Conservation (phyloP, 2,113 vertebrate genomes). For the Lepus americanus region DNA sequence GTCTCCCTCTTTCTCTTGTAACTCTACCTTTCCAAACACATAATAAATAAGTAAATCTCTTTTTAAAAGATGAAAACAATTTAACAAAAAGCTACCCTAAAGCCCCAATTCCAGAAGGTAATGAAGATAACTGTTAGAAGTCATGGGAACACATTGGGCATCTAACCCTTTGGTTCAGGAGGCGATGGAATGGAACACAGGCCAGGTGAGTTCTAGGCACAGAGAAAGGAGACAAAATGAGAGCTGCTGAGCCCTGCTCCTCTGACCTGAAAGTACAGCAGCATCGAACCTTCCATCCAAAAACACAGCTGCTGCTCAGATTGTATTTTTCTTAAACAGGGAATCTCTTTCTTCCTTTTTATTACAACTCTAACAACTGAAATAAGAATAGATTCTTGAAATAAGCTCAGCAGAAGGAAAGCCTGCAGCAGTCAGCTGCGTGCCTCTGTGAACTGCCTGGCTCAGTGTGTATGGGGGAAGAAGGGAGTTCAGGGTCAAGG, state of each 20-base stretch:
- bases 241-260: background rate
- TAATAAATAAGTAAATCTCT: no score
- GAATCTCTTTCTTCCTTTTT: constrained; percentile 55
- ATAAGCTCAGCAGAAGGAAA: background rate
- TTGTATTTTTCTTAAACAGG: background rate
- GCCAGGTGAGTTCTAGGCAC: background rate
- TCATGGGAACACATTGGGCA: background rate
- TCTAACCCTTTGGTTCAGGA: background rate
- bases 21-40: no score
- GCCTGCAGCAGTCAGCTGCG: background rate
- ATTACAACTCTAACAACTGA: constrained; percentile 17
- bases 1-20: no score
- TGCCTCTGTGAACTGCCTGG: background rate
- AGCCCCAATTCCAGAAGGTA: constrained; percentile 25
- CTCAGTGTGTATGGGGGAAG: no score
- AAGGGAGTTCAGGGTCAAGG: background rate
- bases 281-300: background rate
- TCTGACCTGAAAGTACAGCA: background rate
- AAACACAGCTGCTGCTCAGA: background rate
- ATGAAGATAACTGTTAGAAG: background rate
- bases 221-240: background rate
- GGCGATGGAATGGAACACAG: fast-evolving
- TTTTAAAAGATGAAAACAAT: no score
- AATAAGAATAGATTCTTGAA: background rate
- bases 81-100: background rate